These are phyloP conservation scores for Branchipolynoe longqiensis DNA, from an alignment of 2,888 invertebrate genomes.

Conservation along the genomic window DNA sequence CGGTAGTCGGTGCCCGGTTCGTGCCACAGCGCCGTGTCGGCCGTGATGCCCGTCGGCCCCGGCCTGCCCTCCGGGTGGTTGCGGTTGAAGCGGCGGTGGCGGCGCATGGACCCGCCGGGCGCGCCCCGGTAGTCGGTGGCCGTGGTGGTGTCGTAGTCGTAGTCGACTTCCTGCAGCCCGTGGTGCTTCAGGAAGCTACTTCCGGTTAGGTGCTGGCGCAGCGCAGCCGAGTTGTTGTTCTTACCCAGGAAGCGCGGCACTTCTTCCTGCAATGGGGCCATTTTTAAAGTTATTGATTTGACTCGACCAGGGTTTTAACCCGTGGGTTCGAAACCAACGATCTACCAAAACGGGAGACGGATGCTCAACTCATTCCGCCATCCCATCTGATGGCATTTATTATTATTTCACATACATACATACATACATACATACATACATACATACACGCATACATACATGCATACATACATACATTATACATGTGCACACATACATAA, in stretches of 20 bases:
- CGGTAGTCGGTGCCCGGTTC: constrained; percentile 62
- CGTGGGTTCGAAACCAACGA: no score
- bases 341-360: no score
- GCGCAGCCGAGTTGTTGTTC: constrained; percentile 67
- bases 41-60: constrained; percentile 69
- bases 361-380: no score
- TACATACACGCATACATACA: no score
- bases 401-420: no score
- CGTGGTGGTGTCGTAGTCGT: constrained; percentile 72
- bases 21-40: constrained; percentile 72
- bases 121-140: constrained; percentile 70
- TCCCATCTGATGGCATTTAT: no score
- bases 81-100: constrained; percentile 72
- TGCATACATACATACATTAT: no score
- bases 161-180: constrained; percentile 65
- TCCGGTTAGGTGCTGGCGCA: constrained; percentile 74
- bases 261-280: constrained; percentile 69
- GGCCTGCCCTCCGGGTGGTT: constrained; percentile 68
- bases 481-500: no score
- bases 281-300: no score
- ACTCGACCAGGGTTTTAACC: no score
- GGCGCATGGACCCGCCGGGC: constrained; percentile 68
- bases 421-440: no score
- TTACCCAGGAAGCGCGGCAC: constrained; percentile 72
- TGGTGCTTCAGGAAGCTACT: constrained; percentile 72